Conservation (phyloP, 2,113 vertebrate genomes). For the Anguilla rostrata region DNA sequence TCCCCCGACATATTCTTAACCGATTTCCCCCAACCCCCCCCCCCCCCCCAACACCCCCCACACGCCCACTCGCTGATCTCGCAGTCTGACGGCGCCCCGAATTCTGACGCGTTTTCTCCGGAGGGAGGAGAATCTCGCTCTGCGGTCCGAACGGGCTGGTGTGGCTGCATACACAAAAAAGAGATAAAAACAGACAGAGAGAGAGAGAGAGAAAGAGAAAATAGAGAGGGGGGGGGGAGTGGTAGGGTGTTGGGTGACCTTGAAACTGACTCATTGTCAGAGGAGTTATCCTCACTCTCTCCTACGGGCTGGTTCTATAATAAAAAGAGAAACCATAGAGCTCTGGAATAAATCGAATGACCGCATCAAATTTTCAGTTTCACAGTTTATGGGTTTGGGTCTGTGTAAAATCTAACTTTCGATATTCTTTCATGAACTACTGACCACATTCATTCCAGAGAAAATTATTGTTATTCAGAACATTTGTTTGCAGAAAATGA, state of each 20-base stretch:
- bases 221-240: no score
- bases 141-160: background rate
- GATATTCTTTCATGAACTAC: no score
- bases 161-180: background rate
- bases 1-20: background rate
- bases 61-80: background rate
- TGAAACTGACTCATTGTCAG: background rate
- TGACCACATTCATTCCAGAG: no score
- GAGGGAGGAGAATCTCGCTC: background rate
- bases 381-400: no score
- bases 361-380: no score
- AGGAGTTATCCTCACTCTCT: background rate
- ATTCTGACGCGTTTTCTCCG: background rate
- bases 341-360: no score
- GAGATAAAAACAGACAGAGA: slow-evolving; percentile 23
- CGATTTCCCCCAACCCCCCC: background rate
- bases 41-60: no score
- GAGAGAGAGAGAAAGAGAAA: background rate
- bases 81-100: background rate
- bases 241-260: background rate
- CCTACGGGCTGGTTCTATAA: background rate
- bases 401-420: no score
- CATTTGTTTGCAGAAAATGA: no score
- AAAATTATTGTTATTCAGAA: no score
- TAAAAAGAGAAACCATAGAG: background rate